Evolutionary conservation across 2,888 invertebrate genomes (phyloP), one percentile per base, ranked within the genome.

Genomic region (Rhamphomyia laevipes): DNA sequence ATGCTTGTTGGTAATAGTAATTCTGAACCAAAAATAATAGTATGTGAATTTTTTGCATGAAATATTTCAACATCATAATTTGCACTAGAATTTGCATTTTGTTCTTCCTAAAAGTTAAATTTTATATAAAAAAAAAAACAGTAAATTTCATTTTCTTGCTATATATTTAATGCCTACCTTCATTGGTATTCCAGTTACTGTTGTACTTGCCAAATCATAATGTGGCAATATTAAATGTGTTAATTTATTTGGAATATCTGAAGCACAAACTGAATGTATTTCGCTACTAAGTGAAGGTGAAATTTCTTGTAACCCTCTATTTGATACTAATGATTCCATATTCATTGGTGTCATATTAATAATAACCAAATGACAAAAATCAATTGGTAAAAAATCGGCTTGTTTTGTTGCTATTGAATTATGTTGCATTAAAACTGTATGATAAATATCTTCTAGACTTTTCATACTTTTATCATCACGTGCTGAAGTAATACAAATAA

Each of bases 161-260:
- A 27, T 27, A 27, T 7, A 27, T 7, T 27, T 27, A 27, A 27
- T 27, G 4, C 42, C 11, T 50, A 62, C 63, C 75, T 99, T 99
- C 99, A 99, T 99, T 2, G 99, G 99, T 60, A 97, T 97, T 4
- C 96, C 93, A 7, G 95, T 95, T 1, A 99, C 96, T 0, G 96
- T 96, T 2, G 97, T 99, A 51, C 90, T 92, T 0, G 93, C 88
- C 43, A 99, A 74, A 64, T 88, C 82, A 61, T 92, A 96, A 66
- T 97, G 95, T 4, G 83, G 80, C 58, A 89, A 67, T 55, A 88
- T 87, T 9, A 89, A 68, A 43, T 84, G 78, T 0, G 85, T 84
- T 11, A 91, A 67, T 58, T 88, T 80, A 51, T 78, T 80, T 0
- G 88, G 83, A 46, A 90, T 75, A 7, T 77, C 74, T 40, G 85